Conservation (phyloP, 2,888 invertebrate genomes). For the Hetaerina titia region DNA sequence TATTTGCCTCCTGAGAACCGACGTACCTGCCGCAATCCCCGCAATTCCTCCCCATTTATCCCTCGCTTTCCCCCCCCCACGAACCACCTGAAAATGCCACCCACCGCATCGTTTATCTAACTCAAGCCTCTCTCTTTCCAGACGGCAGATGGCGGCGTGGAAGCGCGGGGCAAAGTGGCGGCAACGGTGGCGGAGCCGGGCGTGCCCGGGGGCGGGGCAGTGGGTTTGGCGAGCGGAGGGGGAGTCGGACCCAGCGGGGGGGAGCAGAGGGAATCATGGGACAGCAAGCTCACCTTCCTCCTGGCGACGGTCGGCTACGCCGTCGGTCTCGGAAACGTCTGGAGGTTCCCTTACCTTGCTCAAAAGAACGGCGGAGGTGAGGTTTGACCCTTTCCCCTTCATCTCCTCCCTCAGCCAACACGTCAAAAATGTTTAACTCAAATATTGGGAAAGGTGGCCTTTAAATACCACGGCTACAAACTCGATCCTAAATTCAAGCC, state of each 20-base stretch:
- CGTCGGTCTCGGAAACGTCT: conserved; percentile 96
- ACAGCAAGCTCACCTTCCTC: conserved; percentile 94
- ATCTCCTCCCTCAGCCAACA: background rate
- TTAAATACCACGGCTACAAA: background rate
- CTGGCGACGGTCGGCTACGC: conserved; percentile 97
- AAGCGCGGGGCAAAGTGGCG: conserved; percentile 69
- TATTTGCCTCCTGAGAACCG: too few relatives aligned
- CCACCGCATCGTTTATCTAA: background rate
- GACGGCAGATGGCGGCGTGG: conserved; percentile 33
- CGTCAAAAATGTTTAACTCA: background rate
- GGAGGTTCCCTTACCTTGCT: conserved; percentile 96
- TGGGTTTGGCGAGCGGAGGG: conserved; percentile 83
- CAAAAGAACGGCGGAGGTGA: conserved; percentile 94
- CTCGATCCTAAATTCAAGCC: background rate
- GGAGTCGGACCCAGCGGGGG: conserved; percentile 80
- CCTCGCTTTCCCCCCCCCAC: too few relatives aligned
- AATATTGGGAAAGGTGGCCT: background rate
- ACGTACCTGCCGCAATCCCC: too few relatives aligned
- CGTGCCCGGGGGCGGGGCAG: conserved; percentile 83
- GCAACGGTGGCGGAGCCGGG: conserved; percentile 80
- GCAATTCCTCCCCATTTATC: too few relatives aligned
- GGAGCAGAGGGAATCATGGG: conserved; percentile 92
- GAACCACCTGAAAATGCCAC: too few relatives aligned
- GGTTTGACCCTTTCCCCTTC: conserved; percentile 69
- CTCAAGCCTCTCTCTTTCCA: background rate